Evolutionary conservation across 2,888 invertebrate genomes (phyloP).

Genomic region (Philhelius pedissequus): DNA sequence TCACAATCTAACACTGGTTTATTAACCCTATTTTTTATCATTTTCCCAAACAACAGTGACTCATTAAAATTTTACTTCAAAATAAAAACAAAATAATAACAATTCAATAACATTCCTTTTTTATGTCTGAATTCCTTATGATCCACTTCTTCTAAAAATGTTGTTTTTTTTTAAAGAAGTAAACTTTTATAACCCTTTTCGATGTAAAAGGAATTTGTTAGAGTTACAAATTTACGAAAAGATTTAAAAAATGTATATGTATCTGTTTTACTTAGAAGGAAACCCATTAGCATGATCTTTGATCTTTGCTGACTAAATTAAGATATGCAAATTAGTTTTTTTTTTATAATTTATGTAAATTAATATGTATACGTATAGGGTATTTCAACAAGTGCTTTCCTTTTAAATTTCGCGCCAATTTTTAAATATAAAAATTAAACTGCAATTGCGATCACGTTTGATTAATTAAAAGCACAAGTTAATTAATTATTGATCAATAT

Average conservation of each 20-base stretch:
- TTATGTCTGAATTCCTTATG: constrained; percentile 6
- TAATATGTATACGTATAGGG: too few relatives aligned
- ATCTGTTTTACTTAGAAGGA: not conserved
- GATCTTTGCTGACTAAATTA: not conserved
- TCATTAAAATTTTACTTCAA: not conserved
- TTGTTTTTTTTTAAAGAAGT: not conserved
- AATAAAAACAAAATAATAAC: not conserved
- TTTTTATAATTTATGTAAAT: not conserved
- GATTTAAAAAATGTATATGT: not conserved
- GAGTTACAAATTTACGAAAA: not conserved
- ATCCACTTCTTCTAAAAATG: constrained; percentile 30
- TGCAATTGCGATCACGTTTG: too few relatives aligned
- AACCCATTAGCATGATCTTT: not conserved
- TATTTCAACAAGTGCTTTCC: too few relatives aligned
- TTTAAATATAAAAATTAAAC: too few relatives aligned
- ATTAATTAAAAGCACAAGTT: too few relatives aligned
- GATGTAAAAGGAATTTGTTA: not conserved
- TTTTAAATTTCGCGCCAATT: too few relatives aligned
- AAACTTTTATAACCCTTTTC: not conserved
- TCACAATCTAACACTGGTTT: not conserved
- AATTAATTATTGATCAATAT: too few relatives aligned
- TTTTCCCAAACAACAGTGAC: constrained; percentile 22
- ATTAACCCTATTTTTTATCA: not conserved
- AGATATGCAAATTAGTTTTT: not conserved
- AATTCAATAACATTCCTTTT: not conserved